These are phyloP conservation scores for Protaetia brevitarsis DNA, from an alignment of 1,140 invertebrate genomes.

Conservation along the genomic window DNA sequence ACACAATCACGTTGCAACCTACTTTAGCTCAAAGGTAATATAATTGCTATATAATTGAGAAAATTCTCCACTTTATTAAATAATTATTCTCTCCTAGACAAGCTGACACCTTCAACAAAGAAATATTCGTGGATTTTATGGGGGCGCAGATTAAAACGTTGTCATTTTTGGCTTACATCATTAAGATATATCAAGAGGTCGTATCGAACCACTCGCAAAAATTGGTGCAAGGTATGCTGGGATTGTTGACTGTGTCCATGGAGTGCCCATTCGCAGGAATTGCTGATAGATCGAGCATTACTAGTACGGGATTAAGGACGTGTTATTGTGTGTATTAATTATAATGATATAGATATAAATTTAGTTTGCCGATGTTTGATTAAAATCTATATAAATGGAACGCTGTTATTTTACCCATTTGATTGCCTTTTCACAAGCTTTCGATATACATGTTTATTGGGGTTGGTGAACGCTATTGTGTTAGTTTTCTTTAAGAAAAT, in stretches of 20 bases:
- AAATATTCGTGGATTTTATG: constrained; percentile 98
- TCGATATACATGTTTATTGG: too few relatives aligned
- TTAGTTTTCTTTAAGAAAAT: too few relatives aligned
- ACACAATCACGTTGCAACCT: constrained; percentile 88
- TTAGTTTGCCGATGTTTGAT: too few relatives aligned
- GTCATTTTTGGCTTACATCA: constrained; percentile 94
- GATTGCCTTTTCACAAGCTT: too few relatives aligned
- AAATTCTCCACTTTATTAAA: too few relatives aligned
- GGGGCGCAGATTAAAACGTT: constrained; percentile 97
- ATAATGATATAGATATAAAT: too few relatives aligned
- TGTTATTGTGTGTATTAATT: constrained; percentile 65
- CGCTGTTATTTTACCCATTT: too few relatives aligned
- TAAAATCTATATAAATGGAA: too few relatives aligned
- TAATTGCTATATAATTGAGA: background rate
- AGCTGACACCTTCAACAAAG: constrained; percentile 84
- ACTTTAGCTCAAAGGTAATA: constrained; percentile 71
- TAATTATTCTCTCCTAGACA: constrained; percentile 58
- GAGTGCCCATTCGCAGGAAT: constrained; percentile 90
- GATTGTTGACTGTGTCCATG: constrained; percentile 82
- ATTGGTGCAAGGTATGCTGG: constrained; percentile 91
- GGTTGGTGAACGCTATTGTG: too few relatives aligned
- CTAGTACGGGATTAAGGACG: constrained; percentile 89
- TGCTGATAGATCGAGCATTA: constrained; percentile 92
- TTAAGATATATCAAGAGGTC: constrained; percentile 86
- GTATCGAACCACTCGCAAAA: constrained; percentile 75